Conservation (phyloP, 2,113 vertebrate species). For the Hydrolagus affinis region DNA sequence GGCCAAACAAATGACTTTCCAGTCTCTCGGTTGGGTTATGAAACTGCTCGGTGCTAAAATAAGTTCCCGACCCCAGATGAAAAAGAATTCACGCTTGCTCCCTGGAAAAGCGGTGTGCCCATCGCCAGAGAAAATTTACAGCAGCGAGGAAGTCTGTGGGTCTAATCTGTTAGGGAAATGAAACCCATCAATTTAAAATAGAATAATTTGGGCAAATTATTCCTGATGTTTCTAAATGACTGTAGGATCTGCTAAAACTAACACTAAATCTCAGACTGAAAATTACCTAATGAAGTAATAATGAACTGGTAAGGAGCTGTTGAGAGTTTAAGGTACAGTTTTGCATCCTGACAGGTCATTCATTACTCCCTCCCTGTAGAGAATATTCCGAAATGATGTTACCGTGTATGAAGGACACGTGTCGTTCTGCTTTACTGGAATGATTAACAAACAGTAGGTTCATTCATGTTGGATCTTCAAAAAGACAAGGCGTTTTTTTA, state of each 20-base stretch:
- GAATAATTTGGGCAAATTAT: neutral
- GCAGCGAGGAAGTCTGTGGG: too few species aligned
- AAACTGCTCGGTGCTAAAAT: constrained; percentile 11
- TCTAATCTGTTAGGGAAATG: neutral
- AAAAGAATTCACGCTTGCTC: neutral
- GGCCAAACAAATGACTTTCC: neutral
- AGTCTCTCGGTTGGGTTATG: neutral
- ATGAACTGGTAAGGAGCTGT: neutral
- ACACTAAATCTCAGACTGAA: constrained; percentile 2
- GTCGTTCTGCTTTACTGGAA: neutral
- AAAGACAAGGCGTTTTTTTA: too few species aligned
- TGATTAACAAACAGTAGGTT: neutral
- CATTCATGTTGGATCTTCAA: neutral
- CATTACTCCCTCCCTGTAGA: neutral
- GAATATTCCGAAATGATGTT: neutral
- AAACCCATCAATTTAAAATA: neutral
- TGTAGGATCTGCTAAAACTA: neutral
- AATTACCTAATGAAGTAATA: constrained; percentile 3
- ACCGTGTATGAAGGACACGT: neutral
- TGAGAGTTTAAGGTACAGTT: neutral
- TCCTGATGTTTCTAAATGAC: neutral
- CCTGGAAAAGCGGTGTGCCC: neutral
- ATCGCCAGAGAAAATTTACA: neutral
- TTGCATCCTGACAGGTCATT: neutral
- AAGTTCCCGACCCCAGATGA: constrained; percentile 13